Percentiles rank a stretch among this genome's conserved stretches.
Conservation (phyloP, 2,797 vertebrate genomes). For the Sebastes jordani region DNA sequence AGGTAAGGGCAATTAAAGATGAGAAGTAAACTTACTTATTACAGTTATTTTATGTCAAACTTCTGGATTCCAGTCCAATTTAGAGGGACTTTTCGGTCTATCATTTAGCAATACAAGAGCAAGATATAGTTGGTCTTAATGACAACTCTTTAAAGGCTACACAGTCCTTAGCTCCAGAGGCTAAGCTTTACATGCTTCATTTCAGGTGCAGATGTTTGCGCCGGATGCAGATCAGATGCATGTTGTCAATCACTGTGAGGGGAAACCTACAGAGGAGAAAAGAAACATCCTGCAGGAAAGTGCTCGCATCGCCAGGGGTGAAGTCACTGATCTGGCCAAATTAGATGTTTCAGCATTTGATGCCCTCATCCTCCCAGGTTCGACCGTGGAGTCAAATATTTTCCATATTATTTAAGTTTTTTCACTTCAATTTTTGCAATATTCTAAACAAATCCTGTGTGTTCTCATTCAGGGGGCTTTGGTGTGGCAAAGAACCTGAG, state of each 20-base stretch:
- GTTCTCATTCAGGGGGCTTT: constrained; percentile 83
- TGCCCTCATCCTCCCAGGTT: constrained; percentile 89
- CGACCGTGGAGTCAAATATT: neutral
- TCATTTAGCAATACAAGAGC: neutral
- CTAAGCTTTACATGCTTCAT: neutral
- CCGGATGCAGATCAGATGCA: constrained; percentile 88
- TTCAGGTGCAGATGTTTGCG: constrained; percentile 87
- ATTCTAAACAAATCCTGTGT: neutral
- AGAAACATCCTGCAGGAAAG: constrained; percentile 89
- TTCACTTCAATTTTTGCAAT: neutral
- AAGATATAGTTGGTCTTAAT: neutral
- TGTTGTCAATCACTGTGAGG: constrained; percentile 88
- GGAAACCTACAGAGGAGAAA: constrained; percentile 84
- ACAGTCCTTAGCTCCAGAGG: neutral
- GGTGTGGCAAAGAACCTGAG: constrained; percentile 92
- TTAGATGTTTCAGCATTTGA: constrained; percentile 81
- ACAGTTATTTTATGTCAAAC: neutral
- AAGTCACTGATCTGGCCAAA: constrained; percentile 82
- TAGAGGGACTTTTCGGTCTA: neutral
- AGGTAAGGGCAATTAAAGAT: constrained; percentile 74
- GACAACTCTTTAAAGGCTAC: neutral
- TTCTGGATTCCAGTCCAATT: neutral
- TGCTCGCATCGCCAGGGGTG: constrained; percentile 89
- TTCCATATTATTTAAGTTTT: neutral
- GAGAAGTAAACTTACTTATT: neutral